Percentiles rank a stretch among this genome's conserved stretches.
These are phyloP conservation scores for Rhopalosiphum padi DNA, from an alignment of 1,140 invertebrate species.

Conservation along the genomic window DNA sequence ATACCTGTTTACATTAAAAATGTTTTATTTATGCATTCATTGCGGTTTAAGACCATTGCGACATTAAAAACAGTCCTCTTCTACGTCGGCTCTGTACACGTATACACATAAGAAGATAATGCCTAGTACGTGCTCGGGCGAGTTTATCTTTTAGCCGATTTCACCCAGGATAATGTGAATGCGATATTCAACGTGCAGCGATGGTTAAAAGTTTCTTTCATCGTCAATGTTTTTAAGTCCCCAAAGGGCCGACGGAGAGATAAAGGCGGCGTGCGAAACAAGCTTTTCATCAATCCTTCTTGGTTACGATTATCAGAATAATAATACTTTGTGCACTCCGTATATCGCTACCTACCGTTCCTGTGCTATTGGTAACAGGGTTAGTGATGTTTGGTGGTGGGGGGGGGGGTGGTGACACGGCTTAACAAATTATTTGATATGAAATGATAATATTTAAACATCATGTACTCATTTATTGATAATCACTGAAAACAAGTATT, in stretches of 20 bases:
- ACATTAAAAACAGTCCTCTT: neutral
- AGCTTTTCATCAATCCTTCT: slow-evolving; percentile 15
- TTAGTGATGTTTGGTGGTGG: neutral
- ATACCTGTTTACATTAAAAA: slow-evolving; percentile 16
- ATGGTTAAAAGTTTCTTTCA: slow-evolving; percentile 37
- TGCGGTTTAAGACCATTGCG: slow-evolving; percentile 37
- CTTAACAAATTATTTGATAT: neutral
- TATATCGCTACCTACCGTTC: neutral
- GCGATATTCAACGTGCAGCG: slow-evolving; percentile 33
- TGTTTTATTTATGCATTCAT: slow-evolving; percentile 38
- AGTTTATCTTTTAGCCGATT: slow-evolving; percentile 52
- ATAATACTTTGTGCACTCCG: neutral
- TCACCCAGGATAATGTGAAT: slow-evolving; percentile 4
- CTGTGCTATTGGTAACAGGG: too few species aligned
- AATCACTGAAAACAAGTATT: neutral
- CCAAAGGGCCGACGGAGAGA: neutral
- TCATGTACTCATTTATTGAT: neutral
- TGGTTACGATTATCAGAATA: slow-evolving; percentile 6
- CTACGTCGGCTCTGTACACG: neutral
- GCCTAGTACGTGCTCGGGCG: slow-evolving; percentile 13
- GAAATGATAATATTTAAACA: neutral
- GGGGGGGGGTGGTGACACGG: too few species aligned
- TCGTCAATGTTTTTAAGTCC: slow-evolving; percentile 37
- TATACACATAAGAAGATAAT: slow-evolving; percentile 40
- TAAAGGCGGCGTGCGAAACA: neutral